Conservation (phyloP, 2,797 vertebrate species). For the Staurois parvus region DNA sequence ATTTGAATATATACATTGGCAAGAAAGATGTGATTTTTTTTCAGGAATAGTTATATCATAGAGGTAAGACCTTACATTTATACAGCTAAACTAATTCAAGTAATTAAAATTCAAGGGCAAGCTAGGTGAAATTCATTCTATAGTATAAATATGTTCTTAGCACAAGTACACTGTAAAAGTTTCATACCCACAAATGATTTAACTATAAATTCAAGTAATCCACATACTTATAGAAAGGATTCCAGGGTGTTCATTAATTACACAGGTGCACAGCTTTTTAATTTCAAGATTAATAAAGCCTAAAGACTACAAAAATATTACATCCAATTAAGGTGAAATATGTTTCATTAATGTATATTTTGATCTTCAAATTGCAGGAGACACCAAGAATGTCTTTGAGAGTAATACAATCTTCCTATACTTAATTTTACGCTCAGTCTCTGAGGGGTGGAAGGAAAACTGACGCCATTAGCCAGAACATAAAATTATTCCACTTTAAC, state of each 20-base stretch:
- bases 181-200: constrained; percentile 6
- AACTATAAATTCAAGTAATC: constrained; percentile 36
- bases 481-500: constrained; percentile 67
- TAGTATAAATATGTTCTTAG: neutral
- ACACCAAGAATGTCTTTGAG: constrained; percentile 57
- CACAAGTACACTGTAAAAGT: constrained; percentile 10
- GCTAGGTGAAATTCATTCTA: neutral
- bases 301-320: constrained; percentile 68
- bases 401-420: constrained; percentile 61
- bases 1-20: neutral
- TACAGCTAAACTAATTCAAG: neutral
- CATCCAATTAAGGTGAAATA: constrained; percentile 67
- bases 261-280: constrained; percentile 53
- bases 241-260: constrained; percentile 50
- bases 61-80: neutral
- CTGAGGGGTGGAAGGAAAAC: constrained; percentile 50
- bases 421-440: constrained; percentile 65
- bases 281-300: constrained; percentile 62
- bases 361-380: constrained; percentile 65
- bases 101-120: constrained; percentile 8
- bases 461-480: constrained; percentile 64
- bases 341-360: constrained; percentile 64
- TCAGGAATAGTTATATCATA: neutral
- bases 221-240: constrained; percentile 29
- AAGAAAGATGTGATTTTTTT: neutral